Conservation (phyloP, 2,888 invertebrate genomes). For the Magallana nippona region DNA sequence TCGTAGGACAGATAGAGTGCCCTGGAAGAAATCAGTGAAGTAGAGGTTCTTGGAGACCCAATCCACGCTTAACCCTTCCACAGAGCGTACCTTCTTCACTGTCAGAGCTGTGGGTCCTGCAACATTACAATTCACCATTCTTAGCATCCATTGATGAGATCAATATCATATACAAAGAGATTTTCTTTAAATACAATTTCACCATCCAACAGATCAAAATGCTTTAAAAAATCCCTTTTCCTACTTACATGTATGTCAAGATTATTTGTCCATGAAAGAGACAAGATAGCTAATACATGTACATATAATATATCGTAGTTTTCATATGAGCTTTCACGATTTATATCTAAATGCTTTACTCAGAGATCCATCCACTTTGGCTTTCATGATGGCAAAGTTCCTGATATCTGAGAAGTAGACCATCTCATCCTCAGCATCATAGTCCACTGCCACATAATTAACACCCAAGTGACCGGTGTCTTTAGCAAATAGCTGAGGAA, state of each 20-base stretch:
- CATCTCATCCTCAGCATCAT: slow-evolving; percentile 91
- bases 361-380: slow-evolving; percentile 85
- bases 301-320: not conserved
- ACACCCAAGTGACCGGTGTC: slow-evolving; percentile 87
- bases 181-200: not conserved
- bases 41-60: slow-evolving; percentile 98
- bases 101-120: slow-evolving; percentile 84
- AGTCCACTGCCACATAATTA: slow-evolving; percentile 96
- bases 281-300: not conserved
- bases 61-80: slow-evolving; percentile 90
- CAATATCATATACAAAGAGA: not conserved
- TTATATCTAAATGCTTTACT: slow-evolving; percentile 84
- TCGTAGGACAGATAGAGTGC: slow-evolving; percentile 94
- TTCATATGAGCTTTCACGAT: not conserved
- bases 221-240: too few relatives aligned
- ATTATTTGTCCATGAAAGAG: too few relatives aligned
- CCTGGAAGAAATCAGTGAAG: slow-evolving; percentile 92
- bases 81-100: slow-evolving; percentile 64
- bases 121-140: slow-evolving; percentile 27
- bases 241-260: too few relatives aligned
- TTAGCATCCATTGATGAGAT: not conserved
- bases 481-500: slow-evolving; percentile 89
- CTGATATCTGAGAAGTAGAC: slow-evolving; percentile 99
- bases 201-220: too few relatives aligned
- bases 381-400: slow-evolving; percentile 77